Evolutionary conservation across 2,888 invertebrate species (phyloP).

Genomic region (Eupithecia inturbata): DNA sequence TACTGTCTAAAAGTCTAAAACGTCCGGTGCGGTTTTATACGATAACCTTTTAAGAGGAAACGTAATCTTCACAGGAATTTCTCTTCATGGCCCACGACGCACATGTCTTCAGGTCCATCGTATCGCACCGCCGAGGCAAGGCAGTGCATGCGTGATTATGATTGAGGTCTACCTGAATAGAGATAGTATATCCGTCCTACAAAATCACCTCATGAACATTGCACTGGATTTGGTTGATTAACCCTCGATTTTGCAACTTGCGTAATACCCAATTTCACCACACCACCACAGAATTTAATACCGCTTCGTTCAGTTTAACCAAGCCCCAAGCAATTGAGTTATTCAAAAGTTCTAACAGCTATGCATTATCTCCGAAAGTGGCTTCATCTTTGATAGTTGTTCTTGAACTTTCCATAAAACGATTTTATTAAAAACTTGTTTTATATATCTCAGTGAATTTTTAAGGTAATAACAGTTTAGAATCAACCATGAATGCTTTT

Average conservation of each 20-base stretch:
- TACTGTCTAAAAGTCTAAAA: no score
- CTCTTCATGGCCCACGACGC: no score
- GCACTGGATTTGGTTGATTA: neutral
- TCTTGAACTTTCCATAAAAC: slow-evolving; percentile 2
- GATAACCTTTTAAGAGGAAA: no score
- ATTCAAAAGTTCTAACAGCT: slow-evolving; percentile 5
- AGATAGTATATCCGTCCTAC: neutral
- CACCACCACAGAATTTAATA: neutral
- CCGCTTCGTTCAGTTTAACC: neutral
- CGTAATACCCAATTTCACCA: neutral
- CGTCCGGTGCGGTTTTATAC: no score
- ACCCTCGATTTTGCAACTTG: neutral
- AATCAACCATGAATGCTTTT: neutral
- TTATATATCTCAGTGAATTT: slow-evolving; percentile 1
- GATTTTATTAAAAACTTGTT: slow-evolving; percentile 8
- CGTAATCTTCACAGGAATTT: no score
- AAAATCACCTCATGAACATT: neutral
- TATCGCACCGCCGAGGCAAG: no score
- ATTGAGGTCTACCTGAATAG: neutral
- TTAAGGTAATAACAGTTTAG: slow-evolving; percentile 2
- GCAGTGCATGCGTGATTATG: no score
- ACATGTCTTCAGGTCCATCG: no score
- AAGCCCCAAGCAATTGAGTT: slow-evolving; percentile 5
- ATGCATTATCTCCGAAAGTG: slow-evolving; percentile 6
- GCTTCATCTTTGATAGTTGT: slow-evolving; percentile 8